Base-by-base conservation (phyloP, 2,888 invertebrate species). In the Heliconius erato region DNA sequence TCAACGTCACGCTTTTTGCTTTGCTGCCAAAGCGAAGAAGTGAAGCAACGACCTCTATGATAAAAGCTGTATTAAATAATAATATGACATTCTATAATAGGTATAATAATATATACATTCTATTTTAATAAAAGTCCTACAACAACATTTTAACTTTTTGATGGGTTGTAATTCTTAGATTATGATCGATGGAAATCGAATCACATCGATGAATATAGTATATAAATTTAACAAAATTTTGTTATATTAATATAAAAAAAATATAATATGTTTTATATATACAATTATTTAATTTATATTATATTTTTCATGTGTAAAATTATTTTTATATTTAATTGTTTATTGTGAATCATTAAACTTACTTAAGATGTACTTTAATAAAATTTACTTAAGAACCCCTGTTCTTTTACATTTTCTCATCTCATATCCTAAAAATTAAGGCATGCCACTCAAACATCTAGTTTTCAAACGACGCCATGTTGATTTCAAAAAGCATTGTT, bases 401-500 rank as follows among this genome's bases (percentile, higher is more conserved):
- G 3, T n/a, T 11, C 40, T 11, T 11, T 40, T 40, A n/a, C 14
- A 7, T 26, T 44, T 40, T 23, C 26, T 71, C 71, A 44, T 26
- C n/a, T n/a, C n/a, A n/a, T 72, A 71, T 26, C 14, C 40, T 23
- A 35, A 74, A 74, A 74, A 74, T 35, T 7, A 76, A 35, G n/a
- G 59, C 23, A 71, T 78, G 72, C 65, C 69, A 44, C 44, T 68
- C 74, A 76, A 74, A 79, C 74, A 74, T 72, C 32, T 63, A 59
- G 77, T 82, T 76, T 76, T 79, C 63, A 77, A 68, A 81, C 49
- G 72, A 67, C 78, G 83, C 84, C 84, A 85, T 85, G 80, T 82
- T 85, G 84, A 82, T 81, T 85, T 83, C 79, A 79, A 85, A 84
- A 85, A 82, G 80, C 83, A 80, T 85, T 83, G 84, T 83, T 79